phyloP scores from a whole-genome alignment of 2,113 vertebrate genomes.

The Hiodon tergisus region DNA sequence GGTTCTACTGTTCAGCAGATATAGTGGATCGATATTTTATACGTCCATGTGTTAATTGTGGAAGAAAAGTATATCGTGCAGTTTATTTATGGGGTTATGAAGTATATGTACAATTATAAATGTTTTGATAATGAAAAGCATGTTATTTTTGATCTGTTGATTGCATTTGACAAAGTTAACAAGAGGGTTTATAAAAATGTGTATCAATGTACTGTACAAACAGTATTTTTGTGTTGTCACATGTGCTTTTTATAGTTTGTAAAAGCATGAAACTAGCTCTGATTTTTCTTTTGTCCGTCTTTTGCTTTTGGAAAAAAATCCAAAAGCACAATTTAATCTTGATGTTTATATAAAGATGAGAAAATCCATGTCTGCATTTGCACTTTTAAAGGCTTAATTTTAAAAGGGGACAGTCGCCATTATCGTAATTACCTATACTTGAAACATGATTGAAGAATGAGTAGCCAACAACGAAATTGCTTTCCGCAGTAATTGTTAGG shows the following conservation, averaged over 20 bases:
- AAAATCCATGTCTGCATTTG: constrained; percentile 43
- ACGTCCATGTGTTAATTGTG: constrained; percentile 79
- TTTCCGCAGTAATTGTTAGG: neutral
- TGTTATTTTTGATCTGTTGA: constrained; percentile 66
- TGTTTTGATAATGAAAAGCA: constrained; percentile 79
- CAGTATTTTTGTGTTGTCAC: constrained; percentile 45
- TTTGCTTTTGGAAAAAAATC: constrained; percentile 46
- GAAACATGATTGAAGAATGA: constrained; percentile 16
- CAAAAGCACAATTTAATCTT: constrained; percentile 30
- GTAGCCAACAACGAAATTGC: constrained; percentile 2
- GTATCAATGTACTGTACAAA: constrained; percentile 52
- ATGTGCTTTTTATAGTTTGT: constrained; percentile 57
- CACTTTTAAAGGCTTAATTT: constrained; percentile 39
- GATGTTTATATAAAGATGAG: constrained; percentile 20
- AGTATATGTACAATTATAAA: constrained; percentile 73
- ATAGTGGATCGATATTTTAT: constrained; percentile 80
- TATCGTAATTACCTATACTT: constrained; percentile 36
- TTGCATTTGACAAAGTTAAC: constrained; percentile 46
- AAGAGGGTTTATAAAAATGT: constrained; percentile 53
- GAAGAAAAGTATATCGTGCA: constrained; percentile 69
- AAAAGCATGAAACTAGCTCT: constrained; percentile 58
- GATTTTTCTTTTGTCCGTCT: constrained; percentile 38
- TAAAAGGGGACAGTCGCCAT: constrained; percentile 43
- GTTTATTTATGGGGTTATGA: constrained; percentile 80
- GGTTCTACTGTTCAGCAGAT: constrained; percentile 83